Conservation (phyloP, 2,888 invertebrate species). For the Erynnis tages region DNA sequence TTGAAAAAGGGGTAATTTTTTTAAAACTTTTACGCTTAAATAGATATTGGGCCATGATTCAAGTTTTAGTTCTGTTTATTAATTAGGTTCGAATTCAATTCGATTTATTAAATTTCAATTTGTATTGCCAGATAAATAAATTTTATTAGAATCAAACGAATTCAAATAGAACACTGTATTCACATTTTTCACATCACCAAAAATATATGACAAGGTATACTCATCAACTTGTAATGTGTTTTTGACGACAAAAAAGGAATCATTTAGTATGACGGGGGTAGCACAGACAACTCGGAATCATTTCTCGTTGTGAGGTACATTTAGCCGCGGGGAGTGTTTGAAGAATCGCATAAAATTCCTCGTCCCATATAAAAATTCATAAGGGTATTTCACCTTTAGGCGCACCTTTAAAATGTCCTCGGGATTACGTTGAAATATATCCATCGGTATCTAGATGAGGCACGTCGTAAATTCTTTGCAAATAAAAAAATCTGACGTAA, state of each 20-base stretch:
- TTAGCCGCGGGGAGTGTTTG: constrained; percentile 32
- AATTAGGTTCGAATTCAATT: too few relatives aligned
- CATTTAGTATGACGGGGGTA: constrained; percentile 18
- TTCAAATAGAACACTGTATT: too few relatives aligned
- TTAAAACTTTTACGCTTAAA: not conserved
- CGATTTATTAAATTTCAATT: too few relatives aligned
- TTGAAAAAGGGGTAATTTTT: not conserved
- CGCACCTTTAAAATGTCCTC: constrained; percentile 14
- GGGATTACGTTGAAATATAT: constrained; percentile 3
- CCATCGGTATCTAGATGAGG: not conserved
- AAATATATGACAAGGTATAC: too few relatives aligned
- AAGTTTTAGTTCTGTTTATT: too few relatives aligned
- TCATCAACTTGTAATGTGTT: constrained; percentile 16
- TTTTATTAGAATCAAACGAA: too few relatives aligned
- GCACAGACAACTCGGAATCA: constrained; percentile 30
- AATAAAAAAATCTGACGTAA: too few relatives aligned
- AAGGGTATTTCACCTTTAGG: constrained; percentile 30
- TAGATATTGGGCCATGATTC: too few relatives aligned
- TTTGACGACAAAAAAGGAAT: constrained; percentile 16
- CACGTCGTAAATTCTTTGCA: not conserved
- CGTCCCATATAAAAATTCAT: constrained; percentile 36
- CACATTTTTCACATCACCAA: too few relatives aligned
- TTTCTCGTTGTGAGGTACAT: constrained; percentile 33
- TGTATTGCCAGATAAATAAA: too few relatives aligned
- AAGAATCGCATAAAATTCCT: constrained; percentile 35